Base-by-base conservation (phyloP, 2,888 invertebrate species). In the Agrochola litura region DNA sequence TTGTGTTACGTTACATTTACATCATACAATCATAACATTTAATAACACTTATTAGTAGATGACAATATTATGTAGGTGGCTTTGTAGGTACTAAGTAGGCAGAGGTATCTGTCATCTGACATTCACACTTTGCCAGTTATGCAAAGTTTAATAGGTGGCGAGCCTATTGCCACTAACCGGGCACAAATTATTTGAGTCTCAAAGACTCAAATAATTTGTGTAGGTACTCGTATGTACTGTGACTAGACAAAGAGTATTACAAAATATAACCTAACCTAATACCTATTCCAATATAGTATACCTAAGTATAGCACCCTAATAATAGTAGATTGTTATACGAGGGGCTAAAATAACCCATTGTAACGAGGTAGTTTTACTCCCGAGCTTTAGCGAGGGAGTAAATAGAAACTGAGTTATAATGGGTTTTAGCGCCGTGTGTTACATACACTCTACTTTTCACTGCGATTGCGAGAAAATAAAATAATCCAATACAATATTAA, bases 1-100 rank as follows among this genome's bases (percentile, higher is more conserved):
- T 70, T 79, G 58, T 73, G 79, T 83, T 69, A 69, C 67, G 52
- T 72, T 49, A 76, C 60, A 58, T 60, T 72, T 49, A 76, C 60
- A 58, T 60, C 43, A 77, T 64, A 63, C 8, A n/a, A 52, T 22
- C 37, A 49, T 49, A 49, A 49, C 16, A 79, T 37, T 37, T 37
- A 37, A 37, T 65, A 64, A 70, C 37, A n/a, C 58, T 8, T 54
- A 43, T 14, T 52, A 25, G 22, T 49, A 41, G 6, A 41, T 22
- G 25, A 54, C 41, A 56, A n/a, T 61, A 46, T 69, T 81, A 76
- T 37, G 76, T 52, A 41, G 60, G 16, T 46, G 14, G 60, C 14
- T 60, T 25, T 49, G n/a, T 30, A n/a, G n/a, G n/a, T n/a, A 30
- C 2, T 69, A 77, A 30, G 16, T 25, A 69, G 30, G 49, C 14